Evolutionary conservation across 2,113 vertebrate species (phyloP), one percentile per base, ranked within the genome.

Genomic region (Microcebus murinus): DNA sequence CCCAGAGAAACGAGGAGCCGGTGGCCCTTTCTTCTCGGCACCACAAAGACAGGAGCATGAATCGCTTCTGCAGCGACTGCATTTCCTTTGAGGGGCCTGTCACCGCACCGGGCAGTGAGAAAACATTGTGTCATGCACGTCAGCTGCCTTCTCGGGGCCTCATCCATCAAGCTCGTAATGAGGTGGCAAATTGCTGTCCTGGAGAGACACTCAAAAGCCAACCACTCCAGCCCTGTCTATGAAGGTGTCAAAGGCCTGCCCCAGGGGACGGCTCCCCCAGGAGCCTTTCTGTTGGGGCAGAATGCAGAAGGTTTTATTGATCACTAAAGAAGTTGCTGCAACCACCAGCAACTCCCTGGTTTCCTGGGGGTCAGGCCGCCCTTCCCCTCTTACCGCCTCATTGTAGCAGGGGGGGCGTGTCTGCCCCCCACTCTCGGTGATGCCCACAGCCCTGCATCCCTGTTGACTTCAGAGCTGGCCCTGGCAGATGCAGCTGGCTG

Each of bases 121-220:
- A 97, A 96, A 96, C 97, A 95, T 97, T 98, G 96, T 97, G 97
- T 98, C 97, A 98, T 92, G 97, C 98, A 92, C 93, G 61, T 97
- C 91, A 96, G 96, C 29, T 50, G 92, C 96, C 96, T 97, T 97
- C 83, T 91, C 96, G 61, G 27, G 96, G 91, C 97, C 67, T 97
- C 98, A 98, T 99, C 98, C 98, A 98, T 99, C 98, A 99, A 96
- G 15, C 98, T 98, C 98, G 98, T 98, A 98, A 98, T 97, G 98
- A 99, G 98, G 98, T 98, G 98, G 98, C 98, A 99, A 99, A 99
- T 98, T 98, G 98, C 98, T 98, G 98, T 98, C 98, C 98, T 98
- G 98, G 96, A 97, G 97, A 97, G 98, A 97, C 90, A 55, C 98
- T 98, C 98, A 98, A 98, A 98, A 98, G 98, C 96, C 97, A 97